Evolutionary conservation across 2,113 vertebrate genomes (phyloP), one percentile per base, ranked within the genome.

Genomic region (Sialia sialis): DNA sequence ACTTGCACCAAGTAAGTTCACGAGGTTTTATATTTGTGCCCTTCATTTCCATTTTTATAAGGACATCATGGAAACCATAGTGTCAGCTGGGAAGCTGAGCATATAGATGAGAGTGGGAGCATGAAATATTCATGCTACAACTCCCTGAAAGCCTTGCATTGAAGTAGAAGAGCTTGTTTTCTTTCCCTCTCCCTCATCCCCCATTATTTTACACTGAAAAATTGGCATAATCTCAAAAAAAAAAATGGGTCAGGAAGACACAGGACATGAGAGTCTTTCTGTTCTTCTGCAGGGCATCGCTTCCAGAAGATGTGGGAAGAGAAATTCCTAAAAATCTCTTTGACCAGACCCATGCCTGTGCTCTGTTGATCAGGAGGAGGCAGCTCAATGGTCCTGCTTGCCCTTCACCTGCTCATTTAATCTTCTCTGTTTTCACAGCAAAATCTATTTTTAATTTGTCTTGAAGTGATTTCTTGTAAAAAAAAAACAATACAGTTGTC

Each of bases 211-310:
- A 67, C 51, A 54, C 20, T 21, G 55, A 74, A 87, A 84, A 78
- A 44, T 7, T 52, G 68, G 18, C 22, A 30, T 49, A 25, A 64
- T 14, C 10, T 39, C 5, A 48, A 41, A 41, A 51, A 63, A 52
- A 26, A 32, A 81, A 34, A 4, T 62, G 67, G 39, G 32, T 85
- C 43, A 49, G 49, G 75, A 90, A 64, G 56, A 75, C 1, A 5
- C 4, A 14, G 36, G 51, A 63, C 1, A 0, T 32, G 16, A 34
- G 43, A 67, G 15, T 43, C 19, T 60, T 64, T 26, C 18, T 84
- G 10, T 41, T 82, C 30, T 62, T n/a, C 34, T 52, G 55, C 1
- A 0, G n/a, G 86, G n/a, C 36, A 36, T 13, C 0, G 0, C 25
- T 81, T 56, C 41, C 38, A 76, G 67, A 39, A 84, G 73, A 3